Evolutionary conservation across 1,140 invertebrate species (phyloP), one percentile per base, ranked within the genome.

Genomic region (Melitaea cinxia): DNA sequence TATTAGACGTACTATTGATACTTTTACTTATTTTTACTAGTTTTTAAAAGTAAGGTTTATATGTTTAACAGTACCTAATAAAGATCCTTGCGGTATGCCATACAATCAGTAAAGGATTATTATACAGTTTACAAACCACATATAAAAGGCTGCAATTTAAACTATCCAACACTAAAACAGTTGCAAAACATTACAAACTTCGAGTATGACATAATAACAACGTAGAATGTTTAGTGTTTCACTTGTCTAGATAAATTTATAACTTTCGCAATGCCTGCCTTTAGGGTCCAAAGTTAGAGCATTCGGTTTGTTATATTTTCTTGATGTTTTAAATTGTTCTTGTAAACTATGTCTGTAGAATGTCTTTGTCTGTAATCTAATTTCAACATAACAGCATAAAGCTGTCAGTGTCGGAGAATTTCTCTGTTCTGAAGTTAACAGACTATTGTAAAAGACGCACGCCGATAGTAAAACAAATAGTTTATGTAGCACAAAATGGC

Each of bases 161-260:
- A 42, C 14, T 42, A 42, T 42, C 3, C 10, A 10, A 39, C 14
- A 39, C 15, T 42, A 42, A 42, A 42, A 1, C 0, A 0, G 14
- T 17, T 17, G 1, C 15, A 6, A n/a, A n/a, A 4, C 5, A 39
- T n/a, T 39, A 15, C 4, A 39, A 39, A 39, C n/a, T 14, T 42
- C 5, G 10, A 42, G 37, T 39, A 42, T 42, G 37, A 42, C 37
- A 42, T 42, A 42, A 42, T 42, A 42, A 6, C 15, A 42, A 9
- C 14, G 12, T 42, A 15, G 37, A 17, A 42, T 42, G 15, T 15
- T 15, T 19, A 9, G 15, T 9, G 14, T 6, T 15, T 17, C 15
- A 42, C 14, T 42, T 42, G 15, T 42, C 17, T 42, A 1, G 37
- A 17, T 7, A 42, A 37, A 37, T 37, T 0, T 9, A 42, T 42